phyloP scores from a whole-genome alignment of 1,140 invertebrate species.

The Drosophila tsacasi region DNA sequence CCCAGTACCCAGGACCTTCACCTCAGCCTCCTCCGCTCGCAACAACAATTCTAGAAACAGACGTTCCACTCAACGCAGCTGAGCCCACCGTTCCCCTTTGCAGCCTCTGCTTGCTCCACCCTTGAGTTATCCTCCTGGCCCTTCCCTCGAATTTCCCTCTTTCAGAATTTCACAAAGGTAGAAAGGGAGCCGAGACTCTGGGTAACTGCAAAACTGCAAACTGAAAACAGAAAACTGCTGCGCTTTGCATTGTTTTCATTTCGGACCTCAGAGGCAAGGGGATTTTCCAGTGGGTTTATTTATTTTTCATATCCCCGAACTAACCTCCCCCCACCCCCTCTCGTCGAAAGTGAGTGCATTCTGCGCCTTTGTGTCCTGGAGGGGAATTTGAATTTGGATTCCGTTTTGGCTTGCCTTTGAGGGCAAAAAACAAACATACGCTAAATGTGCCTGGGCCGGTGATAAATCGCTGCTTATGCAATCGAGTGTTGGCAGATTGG shows the following conservation, averaged over 20 bases:
- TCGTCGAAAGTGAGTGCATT: slow-evolving; percentile 18
- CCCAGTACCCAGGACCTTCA: slow-evolving; percentile 4
- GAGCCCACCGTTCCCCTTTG: slow-evolving; percentile 42
- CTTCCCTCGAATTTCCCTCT: slow-evolving; percentile 14
- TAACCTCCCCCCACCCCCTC: not conserved
- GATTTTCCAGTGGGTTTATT: slow-evolving; percentile 54
- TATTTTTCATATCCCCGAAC: slow-evolving; percentile 42
- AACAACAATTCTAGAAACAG: slow-evolving; percentile 78
- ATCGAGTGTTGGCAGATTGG: slow-evolving; percentile 55
- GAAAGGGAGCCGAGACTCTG: slow-evolving; percentile 30
- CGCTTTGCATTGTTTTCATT: slow-evolving; percentile 78
- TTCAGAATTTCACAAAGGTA: slow-evolving; percentile 67
- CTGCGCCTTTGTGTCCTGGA: slow-evolving; percentile 47
- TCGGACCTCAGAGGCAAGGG: slow-evolving; percentile 42
- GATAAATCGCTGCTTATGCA: slow-evolving; percentile 70
- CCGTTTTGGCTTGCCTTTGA: slow-evolving; percentile 34
- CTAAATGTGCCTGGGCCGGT: slow-evolving; percentile 63
- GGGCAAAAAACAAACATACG: slow-evolving; percentile 60
- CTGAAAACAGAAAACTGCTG: slow-evolving; percentile 72
- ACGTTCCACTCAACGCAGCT: slow-evolving; percentile 79
- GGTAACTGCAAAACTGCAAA: slow-evolving; percentile 54
- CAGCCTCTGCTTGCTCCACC: not conserved
- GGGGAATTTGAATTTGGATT: slow-evolving; percentile 58
- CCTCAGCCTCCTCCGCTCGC: slow-evolving; percentile 32
- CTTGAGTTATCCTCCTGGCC: slow-evolving; percentile 10